Conservation (phyloP, 1,140 invertebrate species). For the Protaetia brevitarsis region DNA sequence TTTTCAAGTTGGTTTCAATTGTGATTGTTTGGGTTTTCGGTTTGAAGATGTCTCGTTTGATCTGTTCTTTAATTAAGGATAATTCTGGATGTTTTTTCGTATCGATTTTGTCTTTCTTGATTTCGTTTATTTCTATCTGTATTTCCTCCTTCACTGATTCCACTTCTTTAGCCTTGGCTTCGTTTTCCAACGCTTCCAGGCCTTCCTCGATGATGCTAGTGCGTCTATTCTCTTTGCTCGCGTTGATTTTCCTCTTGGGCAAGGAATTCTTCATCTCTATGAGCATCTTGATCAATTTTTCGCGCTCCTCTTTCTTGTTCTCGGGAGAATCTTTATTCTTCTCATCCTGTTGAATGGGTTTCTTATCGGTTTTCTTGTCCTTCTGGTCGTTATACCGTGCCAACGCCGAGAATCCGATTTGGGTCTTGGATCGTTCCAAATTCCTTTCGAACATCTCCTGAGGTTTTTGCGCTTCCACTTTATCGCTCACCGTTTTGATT, state of each 20-base stretch:
- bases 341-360: not conserved
- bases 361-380: slow-evolving; percentile 9
- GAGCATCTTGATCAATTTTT: slow-evolving; percentile 59
- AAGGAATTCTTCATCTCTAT: slow-evolving; percentile 67
- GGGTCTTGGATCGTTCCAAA: slow-evolving; percentile 45
- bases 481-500: not conserved
- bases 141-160: not conserved
- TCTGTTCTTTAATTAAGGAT: not conserved
- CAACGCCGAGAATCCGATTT: slow-evolving; percentile 44
- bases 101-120: not conserved
- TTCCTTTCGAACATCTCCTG: slow-evolving; percentile 25
- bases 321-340: slow-evolving; percentile 21
- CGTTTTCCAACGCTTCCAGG: slow-evolving; percentile 27
- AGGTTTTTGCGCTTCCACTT: not conserved
- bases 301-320: slow-evolving; percentile 50
- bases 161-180: slow-evolving; percentile 20
- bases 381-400: slow-evolving; percentile 32
- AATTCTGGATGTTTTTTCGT: not conserved
- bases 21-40: not conserved
- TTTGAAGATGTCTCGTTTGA: not conserved
- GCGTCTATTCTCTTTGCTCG: slow-evolving; percentile 35
- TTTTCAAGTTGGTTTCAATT: not conserved
- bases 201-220: slow-evolving; percentile 43
- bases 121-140: too few relatives aligned
- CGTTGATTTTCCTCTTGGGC: slow-evolving; percentile 50